Conservation (phyloP, 2,797 vertebrate genomes). For the Adelosebastes latens region DNA sequence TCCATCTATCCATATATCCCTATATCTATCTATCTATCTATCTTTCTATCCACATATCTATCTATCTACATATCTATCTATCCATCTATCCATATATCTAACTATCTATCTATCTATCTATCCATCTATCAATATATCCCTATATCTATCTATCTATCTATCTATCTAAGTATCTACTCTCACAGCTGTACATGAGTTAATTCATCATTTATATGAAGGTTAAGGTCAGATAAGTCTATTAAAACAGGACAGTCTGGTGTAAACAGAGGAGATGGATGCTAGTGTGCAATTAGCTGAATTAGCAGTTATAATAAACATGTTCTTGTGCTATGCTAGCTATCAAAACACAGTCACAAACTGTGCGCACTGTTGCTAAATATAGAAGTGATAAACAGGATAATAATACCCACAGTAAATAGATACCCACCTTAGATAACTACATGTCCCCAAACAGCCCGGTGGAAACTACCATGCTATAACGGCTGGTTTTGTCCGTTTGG, state of each 20-base stretch:
- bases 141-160: no score
- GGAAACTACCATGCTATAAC: neutral
- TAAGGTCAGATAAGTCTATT: neutral
- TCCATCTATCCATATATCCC: no score
- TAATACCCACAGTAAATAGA: neutral
- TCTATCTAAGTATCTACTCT: no score
- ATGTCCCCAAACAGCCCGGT: neutral
- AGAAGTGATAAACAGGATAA: neutral
- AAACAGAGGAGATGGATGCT: constrained; percentile 5
- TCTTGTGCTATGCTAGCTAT: neutral
- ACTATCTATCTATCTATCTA: no score
- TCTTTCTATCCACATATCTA: no score
- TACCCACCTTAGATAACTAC: neutral
- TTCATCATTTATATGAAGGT: neutral
- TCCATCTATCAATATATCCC: no score
- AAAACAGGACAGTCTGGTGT: neutral
- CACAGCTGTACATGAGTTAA: neutral
- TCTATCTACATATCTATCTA: no score
- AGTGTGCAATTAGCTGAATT: neutral
- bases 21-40: no score
- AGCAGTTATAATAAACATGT: neutral
- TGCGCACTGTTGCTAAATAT: rapidly evolving
- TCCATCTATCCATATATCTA: no score
- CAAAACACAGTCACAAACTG: neutral
- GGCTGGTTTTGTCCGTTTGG: neutral